Percentiles rank a stretch among this genome's conserved stretches.
These are phyloP conservation scores for Mimas tiliae DNA, from an alignment of 2,888 invertebrate genomes.

Conservation along the genomic window DNA sequence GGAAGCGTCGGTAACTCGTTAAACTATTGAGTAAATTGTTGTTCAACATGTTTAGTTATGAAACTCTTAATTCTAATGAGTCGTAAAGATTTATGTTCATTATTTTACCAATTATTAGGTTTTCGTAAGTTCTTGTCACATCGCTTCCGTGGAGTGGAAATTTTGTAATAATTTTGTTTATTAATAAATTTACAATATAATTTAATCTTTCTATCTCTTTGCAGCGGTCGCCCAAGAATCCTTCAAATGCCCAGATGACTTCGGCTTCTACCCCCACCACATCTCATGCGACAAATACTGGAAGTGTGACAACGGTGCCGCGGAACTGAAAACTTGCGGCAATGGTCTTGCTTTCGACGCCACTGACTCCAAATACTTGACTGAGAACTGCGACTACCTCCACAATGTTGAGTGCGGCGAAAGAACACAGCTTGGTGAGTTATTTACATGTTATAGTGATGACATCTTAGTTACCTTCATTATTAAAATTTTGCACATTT, in stretches of 20 bases:
- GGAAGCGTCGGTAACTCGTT: slow-evolving; percentile 49
- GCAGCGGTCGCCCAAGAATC: slow-evolving; percentile 90
- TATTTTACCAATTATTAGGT: not conserved
- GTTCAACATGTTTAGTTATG: slow-evolving; percentile 27
- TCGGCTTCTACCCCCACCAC: slow-evolving; percentile 96
- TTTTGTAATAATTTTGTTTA: not conserved
- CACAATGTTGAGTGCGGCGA: slow-evolving; percentile 97
- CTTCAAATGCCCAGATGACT: slow-evolving; percentile 97
- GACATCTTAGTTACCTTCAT: not conserved
- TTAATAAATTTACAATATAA: not conserved
- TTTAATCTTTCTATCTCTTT: slow-evolving; percentile 51
- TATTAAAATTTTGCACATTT: not conserved
- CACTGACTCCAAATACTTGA: slow-evolving; percentile 93
- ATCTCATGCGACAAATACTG: slow-evolving; percentile 97
- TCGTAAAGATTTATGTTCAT: slow-evolving; percentile 3
- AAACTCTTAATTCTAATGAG: slow-evolving; percentile 18
- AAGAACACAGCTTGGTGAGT: slow-evolving; percentile 92
- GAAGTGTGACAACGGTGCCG: slow-evolving; percentile 95
- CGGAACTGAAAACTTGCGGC: slow-evolving; percentile 96
- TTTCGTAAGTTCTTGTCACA: slow-evolving; percentile 14
- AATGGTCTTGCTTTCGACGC: slow-evolving; percentile 97
- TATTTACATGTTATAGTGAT: not conserved
- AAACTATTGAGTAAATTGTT: slow-evolving; percentile 38
- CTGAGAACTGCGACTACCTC: slow-evolving; percentile 97
- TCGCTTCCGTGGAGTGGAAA: not conserved